Evolutionary conservation across 35 echinoderm and acorn worm species (phyloP).

Genomic region (Hemicentrotus pulcherrimus): DNA sequence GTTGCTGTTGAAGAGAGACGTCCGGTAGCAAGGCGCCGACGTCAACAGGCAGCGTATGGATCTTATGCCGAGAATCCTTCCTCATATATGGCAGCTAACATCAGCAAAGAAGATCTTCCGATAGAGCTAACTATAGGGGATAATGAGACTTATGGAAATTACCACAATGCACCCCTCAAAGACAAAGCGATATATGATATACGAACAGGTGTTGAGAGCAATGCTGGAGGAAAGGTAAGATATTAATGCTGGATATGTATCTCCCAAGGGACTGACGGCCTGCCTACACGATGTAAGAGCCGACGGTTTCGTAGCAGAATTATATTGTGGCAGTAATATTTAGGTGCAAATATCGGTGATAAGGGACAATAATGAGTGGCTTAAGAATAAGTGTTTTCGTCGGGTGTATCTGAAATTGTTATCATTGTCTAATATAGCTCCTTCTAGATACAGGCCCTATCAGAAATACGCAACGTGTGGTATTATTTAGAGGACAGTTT

Average conservation of each 20-base stretch:
- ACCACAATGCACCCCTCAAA: slow-evolving; percentile 72
- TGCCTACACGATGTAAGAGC: too few species aligned
- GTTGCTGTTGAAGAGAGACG: background rate
- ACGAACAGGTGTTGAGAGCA: slow-evolving; percentile 56
- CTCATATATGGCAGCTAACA: slow-evolving; percentile 65
- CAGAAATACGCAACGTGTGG: too few species aligned
- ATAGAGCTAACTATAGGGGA: slow-evolving; percentile 67
- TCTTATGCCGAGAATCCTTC: slow-evolving; percentile 47
- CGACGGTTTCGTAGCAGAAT: too few species aligned
- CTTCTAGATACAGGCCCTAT: too few species aligned
- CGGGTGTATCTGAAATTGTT: too few species aligned
- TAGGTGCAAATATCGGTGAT: too few species aligned
- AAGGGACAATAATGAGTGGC: too few species aligned
- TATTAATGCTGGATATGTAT: background rate
- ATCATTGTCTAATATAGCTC: too few species aligned
- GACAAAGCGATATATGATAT: slow-evolving; percentile 61
- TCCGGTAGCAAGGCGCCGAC: background rate
- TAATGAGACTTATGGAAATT: slow-evolving; percentile 62
- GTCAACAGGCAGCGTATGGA: background rate
- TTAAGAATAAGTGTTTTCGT: too few species aligned
- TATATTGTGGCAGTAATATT: too few species aligned
- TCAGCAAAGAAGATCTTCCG: slow-evolving; percentile 49
- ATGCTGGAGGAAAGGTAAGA: slow-evolving; percentile 32
- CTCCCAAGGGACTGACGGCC: too few species aligned
- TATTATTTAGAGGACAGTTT: too few species aligned